Percentiles rank a stretch among this genome's conserved stretches.
These are phyloP conservation scores for Steinernema scapterisci DNA, from an alignment of 2,888 invertebrate genomes.

Conservation along the genomic window DNA sequence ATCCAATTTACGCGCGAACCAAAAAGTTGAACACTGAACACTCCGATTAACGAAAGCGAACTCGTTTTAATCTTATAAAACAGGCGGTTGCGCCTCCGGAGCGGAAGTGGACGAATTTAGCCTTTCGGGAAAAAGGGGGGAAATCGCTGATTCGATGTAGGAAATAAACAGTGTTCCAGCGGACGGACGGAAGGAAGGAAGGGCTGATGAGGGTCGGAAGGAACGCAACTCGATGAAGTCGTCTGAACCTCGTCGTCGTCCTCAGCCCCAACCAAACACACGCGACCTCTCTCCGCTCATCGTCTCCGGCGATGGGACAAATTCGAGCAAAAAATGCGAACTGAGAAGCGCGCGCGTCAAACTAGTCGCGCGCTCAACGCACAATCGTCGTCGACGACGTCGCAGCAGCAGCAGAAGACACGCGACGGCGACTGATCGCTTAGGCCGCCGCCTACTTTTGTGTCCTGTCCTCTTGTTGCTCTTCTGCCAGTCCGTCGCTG, in stretches of 20 bases:
- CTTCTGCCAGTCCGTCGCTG: neutral
- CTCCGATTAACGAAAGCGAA: neutral
- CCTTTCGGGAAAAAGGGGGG: too few species aligned
- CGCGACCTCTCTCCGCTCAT: constrained; percentile 15
- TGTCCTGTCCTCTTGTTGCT: too few species aligned
- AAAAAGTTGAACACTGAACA: neutral
- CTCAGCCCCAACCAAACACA: neutral
- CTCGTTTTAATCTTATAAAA: too few species aligned
- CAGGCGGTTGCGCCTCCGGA: too few species aligned
- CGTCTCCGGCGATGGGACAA: constrained; percentile 28
- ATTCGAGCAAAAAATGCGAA: constrained; percentile 25
- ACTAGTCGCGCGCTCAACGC: constrained; percentile 17
- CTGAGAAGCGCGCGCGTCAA: constrained; percentile 27
- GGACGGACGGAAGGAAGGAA: neutral
- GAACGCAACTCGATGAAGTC: constrained; percentile 1
- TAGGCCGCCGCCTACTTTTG: neutral
- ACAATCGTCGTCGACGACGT: neutral
- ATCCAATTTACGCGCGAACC: constrained; percentile 5
- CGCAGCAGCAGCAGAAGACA: neutral
- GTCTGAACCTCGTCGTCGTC: constrained; percentile 21
- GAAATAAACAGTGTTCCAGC: too few species aligned
- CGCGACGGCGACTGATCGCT: constrained; percentile 2
- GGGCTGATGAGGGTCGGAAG: neutral
- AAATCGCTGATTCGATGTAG: too few species aligned
- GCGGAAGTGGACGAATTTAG: too few species aligned